Evolutionary conservation across 1,140 invertebrate genomes (phyloP).

Genomic region (Drosophila saltans): DNA sequence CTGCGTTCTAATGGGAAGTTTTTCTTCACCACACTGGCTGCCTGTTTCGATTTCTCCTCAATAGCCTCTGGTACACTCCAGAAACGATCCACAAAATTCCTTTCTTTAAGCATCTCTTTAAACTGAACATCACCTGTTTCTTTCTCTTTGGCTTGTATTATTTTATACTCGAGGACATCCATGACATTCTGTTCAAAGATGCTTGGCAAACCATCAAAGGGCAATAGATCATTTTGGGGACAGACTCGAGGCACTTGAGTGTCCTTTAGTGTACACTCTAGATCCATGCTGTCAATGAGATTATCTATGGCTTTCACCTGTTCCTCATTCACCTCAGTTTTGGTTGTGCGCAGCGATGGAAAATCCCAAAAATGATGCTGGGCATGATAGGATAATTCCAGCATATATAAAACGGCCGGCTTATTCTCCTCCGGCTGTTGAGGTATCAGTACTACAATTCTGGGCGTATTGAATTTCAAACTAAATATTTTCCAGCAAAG

Average conservation of each 20-base stretch:
- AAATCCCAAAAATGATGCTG: constrained; percentile 79
- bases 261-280: constrained; percentile 50
- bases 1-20: constrained; percentile 67
- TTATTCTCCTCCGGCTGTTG: constrained; percentile 52
- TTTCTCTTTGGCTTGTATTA: constrained; percentile 16
- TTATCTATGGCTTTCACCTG: constrained; percentile 69
- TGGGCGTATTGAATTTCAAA: constrained; percentile 61
- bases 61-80: constrained; percentile 70
- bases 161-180: constrained; percentile 67
- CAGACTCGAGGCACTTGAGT: constrained; percentile 53
- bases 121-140: constrained; percentile 25
- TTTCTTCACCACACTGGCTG: constrained; percentile 57
- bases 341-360: constrained; percentile 57
- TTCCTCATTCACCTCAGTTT: constrained; percentile 59
- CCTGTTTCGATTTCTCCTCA: constrained; percentile 64
- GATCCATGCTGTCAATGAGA: constrained; percentile 72
- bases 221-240: constrained; percentile 62
- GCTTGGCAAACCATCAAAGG: constrained; percentile 65
- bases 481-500: constrained; percentile 77
- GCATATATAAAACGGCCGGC: constrained; percentile 68
- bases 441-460: constrained; percentile 68
- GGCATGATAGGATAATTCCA: constrained; percentile 68
- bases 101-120: constrained; percentile 36
- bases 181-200: constrained; percentile 72
- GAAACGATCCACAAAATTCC: constrained; percentile 59